A percentile compares a stretch with the other conserved stretches of the same genome.
phyloP scores from a whole-genome alignment of 2,113 vertebrate species.

The Saimiri boliviensis region DNA sequence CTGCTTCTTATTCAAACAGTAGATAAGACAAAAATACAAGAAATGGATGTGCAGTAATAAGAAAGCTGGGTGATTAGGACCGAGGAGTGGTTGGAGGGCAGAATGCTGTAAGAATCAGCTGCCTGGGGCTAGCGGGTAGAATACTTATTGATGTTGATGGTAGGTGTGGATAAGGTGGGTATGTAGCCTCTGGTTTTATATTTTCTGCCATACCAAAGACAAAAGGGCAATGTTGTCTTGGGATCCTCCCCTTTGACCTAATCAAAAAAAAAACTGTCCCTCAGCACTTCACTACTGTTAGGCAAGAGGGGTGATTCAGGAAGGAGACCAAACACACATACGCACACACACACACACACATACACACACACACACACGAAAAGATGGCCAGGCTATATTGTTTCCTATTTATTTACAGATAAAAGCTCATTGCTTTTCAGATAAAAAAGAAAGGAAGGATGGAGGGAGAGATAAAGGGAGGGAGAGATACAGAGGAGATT shows the following conservation, averaged over 20 bases:
- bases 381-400: neutral
- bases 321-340: neutral
- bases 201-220: constrained; percentile 63
- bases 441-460: neutral
- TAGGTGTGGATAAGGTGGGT: constrained; percentile 66
- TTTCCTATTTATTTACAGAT: neutral
- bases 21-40: neutral
- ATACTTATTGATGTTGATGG: constrained; percentile 38
- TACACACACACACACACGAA: neutral
- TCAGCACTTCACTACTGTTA: neutral
- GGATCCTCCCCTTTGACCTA: constrained; percentile 64
- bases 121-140: neutral
- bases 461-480: neutral
- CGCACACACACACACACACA: no score
- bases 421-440: constrained; percentile 4
- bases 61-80: neutral
- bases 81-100: neutral
- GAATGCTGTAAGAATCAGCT: neutral
- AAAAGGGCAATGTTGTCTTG: constrained; percentile 49
- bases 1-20: constrained; percentile 11
- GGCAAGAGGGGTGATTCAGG: neutral
- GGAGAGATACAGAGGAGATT: neutral
- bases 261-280: constrained; percentile 36
- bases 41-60: neutral
- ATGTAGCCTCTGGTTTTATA: constrained; percentile 61